Percentiles rank a stretch among this genome's conserved stretches.
Conservation (phyloP, 2,888 invertebrate genomes). For the Mongoloraphidia duomilia region DNA sequence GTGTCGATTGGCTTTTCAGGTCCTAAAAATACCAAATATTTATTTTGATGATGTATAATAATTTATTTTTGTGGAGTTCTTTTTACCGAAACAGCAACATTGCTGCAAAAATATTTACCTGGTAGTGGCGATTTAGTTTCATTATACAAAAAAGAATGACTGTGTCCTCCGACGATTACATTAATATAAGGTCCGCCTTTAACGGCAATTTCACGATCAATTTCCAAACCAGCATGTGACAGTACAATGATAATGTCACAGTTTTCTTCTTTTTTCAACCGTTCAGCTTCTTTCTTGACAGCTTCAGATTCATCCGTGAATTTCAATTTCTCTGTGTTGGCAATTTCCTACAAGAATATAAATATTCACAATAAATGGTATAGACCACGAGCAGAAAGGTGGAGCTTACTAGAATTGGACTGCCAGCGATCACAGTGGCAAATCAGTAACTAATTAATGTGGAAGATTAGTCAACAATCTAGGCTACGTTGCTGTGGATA, state of each 20-base stretch:
- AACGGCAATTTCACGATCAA: slow-evolving; percentile 50
- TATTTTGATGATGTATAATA: not conserved
- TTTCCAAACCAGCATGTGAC: slow-evolving; percentile 67
- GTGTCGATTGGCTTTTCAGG: slow-evolving; percentile 41
- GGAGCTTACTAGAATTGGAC: too few species aligned
- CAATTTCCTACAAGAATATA: slow-evolving; percentile 38
- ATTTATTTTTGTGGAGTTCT: not conserved
- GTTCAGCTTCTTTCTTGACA: slow-evolving; percentile 50
- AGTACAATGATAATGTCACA: slow-evolving; percentile 67
- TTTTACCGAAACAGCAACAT: not conserved
- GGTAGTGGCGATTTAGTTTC: slow-evolving; percentile 31
- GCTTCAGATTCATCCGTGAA: slow-evolving; percentile 56
- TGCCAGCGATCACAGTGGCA: too few species aligned
- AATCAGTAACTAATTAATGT: too few species aligned
- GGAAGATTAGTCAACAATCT: too few species aligned
- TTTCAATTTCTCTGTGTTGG: slow-evolving; percentile 47
- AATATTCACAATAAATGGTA: slow-evolving; percentile 19
- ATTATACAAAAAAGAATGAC: slow-evolving; percentile 64
- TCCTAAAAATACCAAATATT: slow-evolving; percentile 20
- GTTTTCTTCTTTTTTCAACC: slow-evolving; percentile 40
- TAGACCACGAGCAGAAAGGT: too few species aligned
- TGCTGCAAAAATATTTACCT: not conserved
- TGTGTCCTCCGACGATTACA: slow-evolving; percentile 75
- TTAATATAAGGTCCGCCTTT: slow-evolving; percentile 53
- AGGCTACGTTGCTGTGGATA: too few species aligned